Conservation (phyloP, 2,888 invertebrate genomes). For the Bugulina stolonifera region DNA sequence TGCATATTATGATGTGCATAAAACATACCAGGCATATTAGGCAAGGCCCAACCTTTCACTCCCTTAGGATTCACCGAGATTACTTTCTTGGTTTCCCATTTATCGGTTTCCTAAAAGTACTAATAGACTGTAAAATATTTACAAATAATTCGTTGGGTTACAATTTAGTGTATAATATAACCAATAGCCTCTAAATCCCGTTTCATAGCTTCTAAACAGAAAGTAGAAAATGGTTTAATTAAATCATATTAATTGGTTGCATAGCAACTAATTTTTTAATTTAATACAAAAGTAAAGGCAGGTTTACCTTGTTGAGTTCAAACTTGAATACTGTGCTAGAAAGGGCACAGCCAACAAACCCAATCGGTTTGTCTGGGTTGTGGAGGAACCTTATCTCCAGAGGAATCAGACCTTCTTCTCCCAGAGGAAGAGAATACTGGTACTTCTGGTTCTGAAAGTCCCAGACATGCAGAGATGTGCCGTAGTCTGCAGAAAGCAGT, state of each 20-base stretch:
- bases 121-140: too few species aligned
- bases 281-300: too few species aligned
- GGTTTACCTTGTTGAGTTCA: not conserved
- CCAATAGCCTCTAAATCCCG: too few species aligned
- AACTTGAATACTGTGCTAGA: not conserved
- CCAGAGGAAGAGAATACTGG: slow-evolving; percentile 78
- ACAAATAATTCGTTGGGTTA: too few species aligned
- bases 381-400: slow-evolving; percentile 88
- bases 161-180: too few species aligned
- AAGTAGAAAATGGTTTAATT: too few species aligned
- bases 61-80: slow-evolving; percentile 74
- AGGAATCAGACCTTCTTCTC: slow-evolving; percentile 77
- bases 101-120: slow-evolving; percentile 46
- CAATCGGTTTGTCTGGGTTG: slow-evolving; percentile 75
- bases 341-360: slow-evolving; percentile 62
- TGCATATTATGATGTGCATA: too few species aligned
- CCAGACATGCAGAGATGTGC: slow-evolving; percentile 76
- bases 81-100: slow-evolving; percentile 78
- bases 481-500: slow-evolving; percentile 68
- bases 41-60: slow-evolving; percentile 68
- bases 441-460: slow-evolving; percentile 78
- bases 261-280: too few species aligned
- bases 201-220: too few species aligned
- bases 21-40: slow-evolving; percentile 65
- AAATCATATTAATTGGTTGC: too few species aligned